Conservation (phyloP, 2,113 vertebrate species). For the Psilopogon haemacephalus region DNA sequence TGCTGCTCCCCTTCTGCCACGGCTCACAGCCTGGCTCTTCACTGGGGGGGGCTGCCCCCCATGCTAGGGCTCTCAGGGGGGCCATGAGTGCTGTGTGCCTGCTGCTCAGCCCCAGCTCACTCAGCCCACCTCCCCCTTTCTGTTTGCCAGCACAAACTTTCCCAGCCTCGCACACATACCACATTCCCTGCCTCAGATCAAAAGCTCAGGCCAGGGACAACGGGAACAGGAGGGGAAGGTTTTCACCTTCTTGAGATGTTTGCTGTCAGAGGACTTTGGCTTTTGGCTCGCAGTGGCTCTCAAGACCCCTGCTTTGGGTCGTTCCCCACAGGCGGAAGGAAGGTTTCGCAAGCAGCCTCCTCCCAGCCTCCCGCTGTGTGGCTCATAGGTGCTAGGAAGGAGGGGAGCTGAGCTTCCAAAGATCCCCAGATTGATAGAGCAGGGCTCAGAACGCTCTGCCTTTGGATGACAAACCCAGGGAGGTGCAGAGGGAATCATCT, state of each 20-base stretch:
- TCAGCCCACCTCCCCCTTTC: slow-evolving; percentile 38
- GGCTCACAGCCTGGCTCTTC: background rate
- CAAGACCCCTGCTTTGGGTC: slow-evolving; percentile 33
- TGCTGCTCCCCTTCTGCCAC: background rate
- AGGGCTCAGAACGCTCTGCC: background rate
- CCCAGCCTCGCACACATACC: slow-evolving; percentile 50
- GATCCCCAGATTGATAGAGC: slow-evolving; percentile 26
- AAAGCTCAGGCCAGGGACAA: slow-evolving; percentile 50
- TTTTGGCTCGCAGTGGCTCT: slow-evolving; percentile 47
- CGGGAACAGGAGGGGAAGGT: slow-evolving; percentile 42
- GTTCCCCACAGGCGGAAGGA: slow-evolving; percentile 30
- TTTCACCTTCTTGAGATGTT: slow-evolving; percentile 64
- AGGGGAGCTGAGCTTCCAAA: slow-evolving; percentile 18
- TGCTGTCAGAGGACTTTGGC: slow-evolving; percentile 8
- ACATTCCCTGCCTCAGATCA: slow-evolving; percentile 21
- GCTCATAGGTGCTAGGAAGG: slow-evolving; percentile 53
- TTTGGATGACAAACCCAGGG: background rate
- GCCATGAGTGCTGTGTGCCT: background rate
- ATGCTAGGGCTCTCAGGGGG: background rate
- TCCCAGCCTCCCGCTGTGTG: slow-evolving; percentile 26
- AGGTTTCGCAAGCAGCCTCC: slow-evolving; percentile 47
- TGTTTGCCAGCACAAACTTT: slow-evolving; percentile 56
- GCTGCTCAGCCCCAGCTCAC: slow-evolving; percentile 33
- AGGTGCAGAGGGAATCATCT: background rate
- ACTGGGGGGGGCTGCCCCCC: background rate